Conservation (phyloP, 2,113 vertebrate species). For the Numenius arquata region DNA sequence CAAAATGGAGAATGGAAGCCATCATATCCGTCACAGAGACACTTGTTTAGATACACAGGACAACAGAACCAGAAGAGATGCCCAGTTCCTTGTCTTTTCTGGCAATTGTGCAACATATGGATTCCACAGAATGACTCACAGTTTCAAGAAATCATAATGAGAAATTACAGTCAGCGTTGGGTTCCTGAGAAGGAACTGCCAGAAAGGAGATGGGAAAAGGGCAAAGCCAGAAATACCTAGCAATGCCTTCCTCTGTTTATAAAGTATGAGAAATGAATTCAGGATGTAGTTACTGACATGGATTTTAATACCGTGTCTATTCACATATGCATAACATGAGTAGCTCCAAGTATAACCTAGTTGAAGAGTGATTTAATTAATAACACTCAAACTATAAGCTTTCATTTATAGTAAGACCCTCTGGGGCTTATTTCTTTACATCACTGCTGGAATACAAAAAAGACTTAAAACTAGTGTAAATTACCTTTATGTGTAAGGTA, state of each 20-base stretch:
- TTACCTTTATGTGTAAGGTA: background rate
- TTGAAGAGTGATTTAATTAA: conserved; percentile 58
- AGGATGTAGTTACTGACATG: conserved; percentile 39
- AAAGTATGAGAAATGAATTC: conserved; percentile 22
- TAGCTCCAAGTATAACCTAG: conserved; percentile 15
- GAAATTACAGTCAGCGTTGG: background rate
- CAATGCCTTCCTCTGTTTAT: conserved; percentile 1
- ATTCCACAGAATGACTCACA: background rate
- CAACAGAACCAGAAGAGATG: background rate
- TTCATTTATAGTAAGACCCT: background rate
- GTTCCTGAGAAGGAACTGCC: background rate
- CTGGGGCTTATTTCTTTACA: background rate
- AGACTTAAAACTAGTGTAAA: background rate
- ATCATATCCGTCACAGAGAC: background rate
- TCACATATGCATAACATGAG: conserved; percentile 35
- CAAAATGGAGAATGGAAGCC: background rate
- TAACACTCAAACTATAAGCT: conserved; percentile 23
- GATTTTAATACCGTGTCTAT: conserved; percentile 49
- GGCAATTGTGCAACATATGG: background rate
- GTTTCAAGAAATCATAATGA: background rate
- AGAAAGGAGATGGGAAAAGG: background rate
- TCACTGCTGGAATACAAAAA: background rate
- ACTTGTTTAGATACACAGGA: background rate
- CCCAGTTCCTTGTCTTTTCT: background rate
- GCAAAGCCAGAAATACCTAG: background rate